Evolutionary conservation across 2,888 invertebrate species (phyloP).

Genomic region (Lepidocyrtoides sp.): DNA sequence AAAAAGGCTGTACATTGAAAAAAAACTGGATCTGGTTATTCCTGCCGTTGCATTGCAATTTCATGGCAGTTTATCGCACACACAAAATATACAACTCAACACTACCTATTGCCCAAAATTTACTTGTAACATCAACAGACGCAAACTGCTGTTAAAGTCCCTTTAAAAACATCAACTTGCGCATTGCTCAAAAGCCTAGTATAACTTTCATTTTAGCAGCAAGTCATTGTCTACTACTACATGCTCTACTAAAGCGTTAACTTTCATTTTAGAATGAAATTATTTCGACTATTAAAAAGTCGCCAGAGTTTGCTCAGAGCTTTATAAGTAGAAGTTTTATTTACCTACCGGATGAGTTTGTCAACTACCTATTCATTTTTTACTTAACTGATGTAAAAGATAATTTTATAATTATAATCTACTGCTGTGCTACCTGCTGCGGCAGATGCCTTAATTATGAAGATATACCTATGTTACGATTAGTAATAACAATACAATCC

Average conservation of each 20-base stretch:
- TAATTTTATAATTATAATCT: conserved; percentile 17
- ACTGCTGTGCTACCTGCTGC: neutral
- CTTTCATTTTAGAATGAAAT: conserved; percentile 5
- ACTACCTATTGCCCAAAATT: neutral
- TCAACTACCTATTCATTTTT: conserved; percentile 11
- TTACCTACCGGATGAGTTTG: neutral
- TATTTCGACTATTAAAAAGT: neutral
- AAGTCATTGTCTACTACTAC: no score
- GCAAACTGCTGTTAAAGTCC: neutral
- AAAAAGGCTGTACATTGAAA: conserved; percentile 74
- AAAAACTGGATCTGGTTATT: conserved; percentile 81
- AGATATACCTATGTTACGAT: no score
- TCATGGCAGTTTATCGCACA: conserved; percentile 71
- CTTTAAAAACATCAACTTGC: neutral
- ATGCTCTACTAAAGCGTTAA: neutral
- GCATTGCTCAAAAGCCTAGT: neutral
- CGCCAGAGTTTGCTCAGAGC: neutral
- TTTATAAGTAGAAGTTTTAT: neutral
- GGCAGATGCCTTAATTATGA: no score
- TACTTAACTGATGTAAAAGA: neutral
- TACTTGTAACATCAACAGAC: neutral
- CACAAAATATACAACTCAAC: conserved; percentile 11
- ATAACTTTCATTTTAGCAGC: neutral
- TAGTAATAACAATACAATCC: no score
- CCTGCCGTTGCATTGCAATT: conserved; percentile 76